phyloP scores from a whole-genome alignment of 2,113 vertebrate species.

The Labeo rohita region DNA sequence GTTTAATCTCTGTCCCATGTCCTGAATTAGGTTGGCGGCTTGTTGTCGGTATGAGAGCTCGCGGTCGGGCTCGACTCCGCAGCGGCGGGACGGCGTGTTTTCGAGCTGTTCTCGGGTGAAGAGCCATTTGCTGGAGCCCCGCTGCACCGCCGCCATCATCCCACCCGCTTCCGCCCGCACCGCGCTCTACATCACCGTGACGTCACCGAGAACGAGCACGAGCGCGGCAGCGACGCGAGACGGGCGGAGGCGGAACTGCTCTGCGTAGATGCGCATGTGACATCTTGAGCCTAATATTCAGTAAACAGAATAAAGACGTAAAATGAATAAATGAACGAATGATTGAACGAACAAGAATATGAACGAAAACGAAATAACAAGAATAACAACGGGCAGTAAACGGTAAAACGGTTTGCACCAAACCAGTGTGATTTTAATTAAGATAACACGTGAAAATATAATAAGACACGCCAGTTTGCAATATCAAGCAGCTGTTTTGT shows the following conservation, averaged over 20 bases:
- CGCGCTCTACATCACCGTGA: slow-evolving; percentile 3
- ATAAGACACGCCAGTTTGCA: no score
- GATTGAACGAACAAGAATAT: no score
- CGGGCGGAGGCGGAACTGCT: neutral
- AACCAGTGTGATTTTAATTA: no score
- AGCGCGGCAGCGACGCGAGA: slow-evolving; percentile 5
- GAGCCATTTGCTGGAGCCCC: slow-evolving; percentile 91
- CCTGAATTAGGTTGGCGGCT: slow-evolving; percentile 95
- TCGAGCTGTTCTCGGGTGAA: slow-evolving; percentile 96
- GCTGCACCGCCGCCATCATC: slow-evolving; percentile 80
- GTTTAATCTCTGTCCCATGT: slow-evolving; percentile 96
- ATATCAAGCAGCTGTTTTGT: no score
- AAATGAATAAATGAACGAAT: no score
- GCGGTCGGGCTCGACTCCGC: slow-evolving; percentile 91
- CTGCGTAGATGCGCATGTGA: no score
- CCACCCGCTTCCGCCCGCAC: slow-evolving; percentile 78
- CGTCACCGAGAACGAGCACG: neutral
- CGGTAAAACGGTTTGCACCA: no score
- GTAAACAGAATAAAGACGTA: no score
- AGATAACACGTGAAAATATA: no score
- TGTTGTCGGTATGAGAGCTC: slow-evolving; percentile 96
- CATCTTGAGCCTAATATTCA: no score
- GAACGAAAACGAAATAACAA: no score
- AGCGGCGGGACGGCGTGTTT: slow-evolving; percentile 90
- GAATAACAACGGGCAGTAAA: no score